Base-by-base conservation (phyloP, 2,797 vertebrate genomes). In the Lagodon rhomboides region DNA sequence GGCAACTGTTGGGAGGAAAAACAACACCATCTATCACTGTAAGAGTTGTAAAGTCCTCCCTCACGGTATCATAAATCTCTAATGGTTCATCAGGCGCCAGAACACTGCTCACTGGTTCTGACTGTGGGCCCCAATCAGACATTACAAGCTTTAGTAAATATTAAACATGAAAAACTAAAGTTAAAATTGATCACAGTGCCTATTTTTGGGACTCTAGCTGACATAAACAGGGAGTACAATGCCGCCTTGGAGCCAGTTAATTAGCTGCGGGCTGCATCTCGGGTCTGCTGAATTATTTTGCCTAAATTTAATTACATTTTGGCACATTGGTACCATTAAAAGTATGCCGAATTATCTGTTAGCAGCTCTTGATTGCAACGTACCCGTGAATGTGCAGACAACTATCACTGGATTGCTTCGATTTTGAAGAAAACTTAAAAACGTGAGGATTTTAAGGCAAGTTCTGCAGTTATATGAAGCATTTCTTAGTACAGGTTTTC, bases 31-130 rank as follows among this genome's bases (percentile, higher is more conserved):
- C 15, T 12, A 62, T 62, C 7, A 46, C 15, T 12, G 12, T 8
- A 44, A 41, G 5, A 54, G 49, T 62, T 56, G 60, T 51, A 27
- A 70, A 80, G 53, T 38, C 30, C 64, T 63, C 20, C 64, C 20
- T 47, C 5, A 3, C 3, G 6, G 18, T 58, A 62, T 55, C 11
- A 49, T 68, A 56, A 63, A 63, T 13, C n/a, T 44, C 58, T 53
- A 12, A 53, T 23, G 50, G 22, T 23, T 53, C 12, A 23, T 53
- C 22, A 53, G 50, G 23, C 4, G n/a, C 4, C 50, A 53, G 23
- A 22, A 23, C 12, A 4, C 49, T 12, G 20, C 49, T n/a, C 20
- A 46, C 38, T 38, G 38, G 38, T 12, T 46, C 13, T 15, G 13
- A 46, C 44, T 46, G 44, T 46, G 44, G 44, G 44, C 16, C 44